These are phyloP conservation scores for Sisor rabdophorus DNA, from an alignment of 2,113 vertebrate species.

Conservation along the genomic window DNA sequence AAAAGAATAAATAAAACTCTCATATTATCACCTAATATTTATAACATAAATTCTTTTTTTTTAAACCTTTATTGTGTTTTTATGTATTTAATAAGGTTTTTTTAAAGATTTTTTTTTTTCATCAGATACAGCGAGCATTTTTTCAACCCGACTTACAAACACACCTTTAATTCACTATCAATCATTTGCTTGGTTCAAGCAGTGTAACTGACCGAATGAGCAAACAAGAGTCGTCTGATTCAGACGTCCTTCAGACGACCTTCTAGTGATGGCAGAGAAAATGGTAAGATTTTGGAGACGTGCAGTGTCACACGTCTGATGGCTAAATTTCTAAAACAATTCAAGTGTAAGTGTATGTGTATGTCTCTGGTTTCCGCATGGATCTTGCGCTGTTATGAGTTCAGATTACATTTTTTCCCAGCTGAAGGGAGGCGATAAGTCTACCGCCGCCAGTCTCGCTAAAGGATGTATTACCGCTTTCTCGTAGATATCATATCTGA, in stretches of 20 bases:
- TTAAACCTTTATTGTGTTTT: not conserved
- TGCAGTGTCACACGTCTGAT: slow-evolving; percentile 11
- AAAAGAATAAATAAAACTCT: not conserved
- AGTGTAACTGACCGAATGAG: not conserved
- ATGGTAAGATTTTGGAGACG: slow-evolving; percentile 25
- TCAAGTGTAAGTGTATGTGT: slow-evolving; percentile 17
- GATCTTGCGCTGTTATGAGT: slow-evolving; percentile 11
- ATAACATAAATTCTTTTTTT: not conserved
- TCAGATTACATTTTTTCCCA: slow-evolving; percentile 12
- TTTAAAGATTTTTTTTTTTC: not conserved
- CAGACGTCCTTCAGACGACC: slow-evolving; percentile 37
- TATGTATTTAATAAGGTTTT: not conserved
- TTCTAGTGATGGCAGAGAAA: slow-evolving; percentile 28
- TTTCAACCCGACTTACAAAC: not conserved
- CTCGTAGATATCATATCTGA: not conserved
- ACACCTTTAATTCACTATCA: not conserved
- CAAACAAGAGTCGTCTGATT: slow-evolving; percentile 1
- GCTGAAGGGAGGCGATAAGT: not conserved
- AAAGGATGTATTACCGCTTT: not conserved
- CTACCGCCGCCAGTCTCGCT: not conserved
- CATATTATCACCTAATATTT: not conserved
- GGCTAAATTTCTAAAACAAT: slow-evolving; percentile 22
- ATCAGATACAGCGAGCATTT: too few relatives aligned
- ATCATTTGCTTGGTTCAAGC: not conserved
- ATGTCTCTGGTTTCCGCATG: not conserved